Base-by-base conservation (phyloP, 1,140 invertebrate genomes). In the Lineus longissimus region DNA sequence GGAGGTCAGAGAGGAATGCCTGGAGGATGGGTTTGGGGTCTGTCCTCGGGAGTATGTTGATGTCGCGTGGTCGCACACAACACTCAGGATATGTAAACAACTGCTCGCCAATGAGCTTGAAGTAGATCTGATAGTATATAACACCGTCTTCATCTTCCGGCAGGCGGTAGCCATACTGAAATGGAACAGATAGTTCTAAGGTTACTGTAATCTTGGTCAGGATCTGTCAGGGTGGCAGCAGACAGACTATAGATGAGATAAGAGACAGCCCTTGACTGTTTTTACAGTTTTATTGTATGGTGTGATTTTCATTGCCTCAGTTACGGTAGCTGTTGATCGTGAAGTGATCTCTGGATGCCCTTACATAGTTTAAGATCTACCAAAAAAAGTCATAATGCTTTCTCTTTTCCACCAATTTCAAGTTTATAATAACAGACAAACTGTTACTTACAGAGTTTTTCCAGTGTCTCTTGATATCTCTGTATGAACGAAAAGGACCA, bases 121-220 rank as follows among this genome's bases (percentile, higher is more conserved):
- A 77, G 55, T 71, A 55, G 27, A 79, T 67, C 59, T 77, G 76
- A 19, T 72, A 77, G 56, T 71, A 79, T 25, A 75, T 58, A 13
- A 76, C 66, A 30, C 67, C 73, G 22, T 76, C 73, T 19, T 76
- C 77, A 55, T 65, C 70, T 23, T 77, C 75, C 40, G 77, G 77
- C 6, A 79, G 69, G 61, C 77, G 70, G 64, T 77, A 79, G 0
- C 77, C 77, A 75, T 79, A 76, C 77, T 78, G 59, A 27, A 72
- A 69, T 47, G n/a, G 51, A 30, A 65, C 19, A 57, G 15, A 29
- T 7, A 51, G n/a, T n/a, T n/a, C n/a, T 7, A n/a, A 51, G 25
- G 47, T 23, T 51, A 51, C n/a, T 36, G 33, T n/a, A n/a, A n/a
- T n/a, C n/a, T n/a, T n/a, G n/a, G n/a, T 15, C 15, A 36, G 15